Evolutionary conservation across 2,797 vertebrate genomes (phyloP).

Genomic region (Rhyacichthys aspro): DNA sequence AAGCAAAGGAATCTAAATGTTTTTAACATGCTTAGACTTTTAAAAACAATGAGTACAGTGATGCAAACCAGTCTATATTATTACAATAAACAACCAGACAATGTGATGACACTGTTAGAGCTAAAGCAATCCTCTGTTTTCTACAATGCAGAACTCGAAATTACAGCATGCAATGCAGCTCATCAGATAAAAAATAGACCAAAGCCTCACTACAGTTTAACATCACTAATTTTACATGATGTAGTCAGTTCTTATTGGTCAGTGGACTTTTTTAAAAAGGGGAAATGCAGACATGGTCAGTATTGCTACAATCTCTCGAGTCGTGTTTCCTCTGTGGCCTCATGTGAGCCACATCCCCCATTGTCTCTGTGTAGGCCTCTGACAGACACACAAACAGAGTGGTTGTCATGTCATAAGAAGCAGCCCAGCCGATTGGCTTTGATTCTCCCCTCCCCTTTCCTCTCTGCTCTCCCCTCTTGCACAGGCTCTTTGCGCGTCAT

Average conservation of each 20-base stretch:
- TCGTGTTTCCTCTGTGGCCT: conserved; percentile 60
- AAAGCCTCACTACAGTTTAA: conserved; percentile 53
- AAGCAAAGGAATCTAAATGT: too few species aligned
- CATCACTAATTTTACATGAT: conserved; percentile 42
- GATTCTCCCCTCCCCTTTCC: conserved; percentile 71
- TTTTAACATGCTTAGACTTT: too few species aligned
- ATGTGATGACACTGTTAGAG: too few species aligned
- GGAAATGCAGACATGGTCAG: conserved; percentile 56
- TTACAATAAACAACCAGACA: too few species aligned
- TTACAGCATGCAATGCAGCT: conserved; percentile 66
- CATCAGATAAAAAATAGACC: conserved; percentile 62
- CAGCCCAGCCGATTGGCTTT: conserved; percentile 72
- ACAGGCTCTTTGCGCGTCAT: conserved; percentile 79
- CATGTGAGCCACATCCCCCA: conserved; percentile 54
- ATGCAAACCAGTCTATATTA: too few species aligned
- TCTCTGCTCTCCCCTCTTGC: conserved; percentile 54
- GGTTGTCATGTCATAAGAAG: conserved; percentile 69
- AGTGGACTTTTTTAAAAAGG: conserved; percentile 19
- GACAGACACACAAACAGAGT: conserved; percentile 33
- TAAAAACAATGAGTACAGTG: too few species aligned
- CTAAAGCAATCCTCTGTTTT: too few species aligned
- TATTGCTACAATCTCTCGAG: conserved; percentile 51
- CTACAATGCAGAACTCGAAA: conserved; percentile 44
- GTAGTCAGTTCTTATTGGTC: conserved; percentile 32
- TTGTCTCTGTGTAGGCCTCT: conserved; percentile 54